Base-by-base conservation (phyloP, 2,113 vertebrate genomes). In the Ascaphus truei region DNA sequence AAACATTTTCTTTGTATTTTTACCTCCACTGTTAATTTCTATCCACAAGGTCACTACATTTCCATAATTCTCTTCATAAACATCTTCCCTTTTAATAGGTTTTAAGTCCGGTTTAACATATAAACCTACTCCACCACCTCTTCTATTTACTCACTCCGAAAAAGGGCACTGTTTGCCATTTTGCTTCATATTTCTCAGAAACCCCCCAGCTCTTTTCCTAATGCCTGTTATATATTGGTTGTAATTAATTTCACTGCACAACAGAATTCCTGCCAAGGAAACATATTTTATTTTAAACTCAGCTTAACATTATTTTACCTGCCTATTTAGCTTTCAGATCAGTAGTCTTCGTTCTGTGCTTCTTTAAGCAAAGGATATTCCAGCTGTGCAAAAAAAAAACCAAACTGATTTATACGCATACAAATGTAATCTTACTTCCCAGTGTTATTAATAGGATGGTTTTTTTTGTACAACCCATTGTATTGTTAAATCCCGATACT, bases 291-390 rank as follows among this genome's bases (percentile, higher is more conserved):
- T 57, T 77, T 30, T 51, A 64, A 78, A 60, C 72, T 73, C 63
- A 73, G 47, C 12, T 62, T 73, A 43, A 53, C n/a, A 4, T 75
- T 71, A 41, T 72, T 80, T 77, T 61, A 61, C 73, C 68, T 75
- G 51, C 16, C 6, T 41, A 45, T 72, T 59, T 43, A 71, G 55
- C 68, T 55, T 13, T 73, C 55, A 59, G 56, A 58, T 69, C 56
- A 37, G 51, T 69, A 68, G 63, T 69, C 50, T 45, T 12, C 37
- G 61, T 77, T 53, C n/a, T 60, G 10, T 0, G 66, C 57, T 31
- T 5, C 25, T 76, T 69, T 62, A 45, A 33, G 60, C 68, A 74
- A 33, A 1, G 9, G 43, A 31, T 47, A 72, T 4, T 29, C 56
- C 72, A 69, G 77, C 23, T 73, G 41, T 41, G 20, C 58, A 73